A percentile compares a stretch with the other conserved stretches of the same genome.
Conservation (phyloP, 2,113 vertebrate species). For the Oenanthe oenanthe region DNA sequence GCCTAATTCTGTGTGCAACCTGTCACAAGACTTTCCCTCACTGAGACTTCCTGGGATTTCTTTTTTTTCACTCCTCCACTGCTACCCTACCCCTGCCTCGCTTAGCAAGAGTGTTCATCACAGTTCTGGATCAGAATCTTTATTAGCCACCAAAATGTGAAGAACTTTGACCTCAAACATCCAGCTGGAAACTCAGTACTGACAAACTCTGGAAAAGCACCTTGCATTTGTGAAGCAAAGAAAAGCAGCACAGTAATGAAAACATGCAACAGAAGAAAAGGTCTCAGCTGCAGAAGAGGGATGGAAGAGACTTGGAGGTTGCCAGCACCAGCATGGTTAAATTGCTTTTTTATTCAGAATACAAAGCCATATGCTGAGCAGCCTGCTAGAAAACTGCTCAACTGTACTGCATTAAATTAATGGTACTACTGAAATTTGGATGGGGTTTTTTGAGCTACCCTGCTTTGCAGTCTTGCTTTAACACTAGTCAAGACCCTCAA, state of each 20-base stretch:
- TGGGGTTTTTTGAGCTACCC: not conserved
- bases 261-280: not conserved
- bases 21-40: not conserved
- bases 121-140: fast-evolving
- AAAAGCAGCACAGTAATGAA: not conserved
- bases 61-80: not conserved
- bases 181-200: not conserved
- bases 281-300: not conserved
- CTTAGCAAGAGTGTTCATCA: not conserved
- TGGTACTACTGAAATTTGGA: fast-evolving
- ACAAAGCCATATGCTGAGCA: not conserved
- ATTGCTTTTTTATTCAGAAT: not conserved
- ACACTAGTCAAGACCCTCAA: not conserved
- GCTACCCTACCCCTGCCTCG: not conserved
- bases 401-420: not conserved
- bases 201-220: not conserved
- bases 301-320: not conserved
- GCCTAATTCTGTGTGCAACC: not conserved
- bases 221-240: not conserved
- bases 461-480: not conserved
- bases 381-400: not conserved
- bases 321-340: not conserved
- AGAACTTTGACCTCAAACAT: constrained; percentile 34
- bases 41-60: not conserved
- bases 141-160: not conserved